Evolutionary conservation across 2,797 vertebrate genomes (phyloP), one percentile per base, ranked within the genome.

Genomic region (Anabacerthia variegaticeps): DNA sequence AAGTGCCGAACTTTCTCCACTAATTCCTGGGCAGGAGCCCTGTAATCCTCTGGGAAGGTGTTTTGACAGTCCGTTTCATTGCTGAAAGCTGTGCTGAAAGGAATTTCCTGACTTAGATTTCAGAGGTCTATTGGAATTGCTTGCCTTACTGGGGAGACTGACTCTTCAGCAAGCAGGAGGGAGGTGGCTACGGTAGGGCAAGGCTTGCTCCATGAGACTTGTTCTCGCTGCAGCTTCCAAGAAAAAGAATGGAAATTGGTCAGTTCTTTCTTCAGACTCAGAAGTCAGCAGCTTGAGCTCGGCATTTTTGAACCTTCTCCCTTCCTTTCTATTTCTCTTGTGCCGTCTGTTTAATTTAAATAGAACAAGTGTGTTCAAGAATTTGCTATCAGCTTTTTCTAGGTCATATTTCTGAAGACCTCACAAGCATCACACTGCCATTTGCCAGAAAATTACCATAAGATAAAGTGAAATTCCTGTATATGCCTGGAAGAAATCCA

Each of bases 41-140:
- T 89, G 63, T 76, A 94, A 34, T 86, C 85, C 89, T 94, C 39
- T 80, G 91, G 93, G 94, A 96, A 93, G 94, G 89, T 69, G 82
- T 93, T 95, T 92, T 96, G 96, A 95, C 95, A 94, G 85, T 85
- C 67, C 1, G 28, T 80, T 94, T 89, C 89, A 32, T 41, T 96
- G 88, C 85, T 96, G 94, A 97, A 96, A 95, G 81, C 76, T 2
- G 78, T 92, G 95, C 84, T 96, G 96, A 97, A 97, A 97, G 95
- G 94, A 95, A 97, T 96, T 97, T 97, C 94, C 96, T 97, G 93
- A 89, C 72, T 96, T 74, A 71, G 54, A 59, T 96, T 96, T 94
- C 84, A 86, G 88, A 96, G 84, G 46, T 94, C 94, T 95, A 8
- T 94, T 93, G 89, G 84, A 97, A 88, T 69, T 71, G 77, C 85